phyloP scores from a whole-genome alignment of 1,140 invertebrate genomes.

The Drosophila melanogaster region DNA sequence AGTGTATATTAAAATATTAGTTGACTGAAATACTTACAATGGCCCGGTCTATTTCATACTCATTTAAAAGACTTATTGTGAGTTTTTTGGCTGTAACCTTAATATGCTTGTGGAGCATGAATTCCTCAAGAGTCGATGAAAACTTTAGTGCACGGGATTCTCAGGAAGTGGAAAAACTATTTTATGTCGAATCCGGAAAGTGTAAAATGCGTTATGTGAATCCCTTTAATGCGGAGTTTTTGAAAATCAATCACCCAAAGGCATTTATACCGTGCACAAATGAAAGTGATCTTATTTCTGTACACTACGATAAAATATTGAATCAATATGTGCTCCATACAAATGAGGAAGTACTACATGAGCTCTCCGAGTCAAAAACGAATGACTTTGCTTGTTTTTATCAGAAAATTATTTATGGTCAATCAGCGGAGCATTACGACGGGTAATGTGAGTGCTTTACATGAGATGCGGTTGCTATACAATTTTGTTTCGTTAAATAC shows the following conservation, averaged over 20 bases:
- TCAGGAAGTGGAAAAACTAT: background rate
- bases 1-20: background rate
- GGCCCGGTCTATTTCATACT: background rate
- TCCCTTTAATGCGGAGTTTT: slow-evolving; percentile 31
- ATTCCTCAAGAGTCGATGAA: background rate
- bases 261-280: slow-evolving; percentile 51
- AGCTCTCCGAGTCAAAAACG: slow-evolving; percentile 13
- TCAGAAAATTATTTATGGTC: slow-evolving; percentile 32
- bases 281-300: slow-evolving; percentile 42
- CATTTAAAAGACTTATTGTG: background rate
- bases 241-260: slow-evolving; percentile 41
- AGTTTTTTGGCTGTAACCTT: background rate
- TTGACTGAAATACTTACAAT: background rate
- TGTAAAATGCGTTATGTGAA: slow-evolving; percentile 55
- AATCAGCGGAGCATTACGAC: slow-evolving; percentile 34
- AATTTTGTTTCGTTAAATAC: background rate
- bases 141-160: background rate
- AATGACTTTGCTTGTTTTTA: slow-evolving; percentile 42
- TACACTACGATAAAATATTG: slow-evolving; percentile 14
- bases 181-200: slow-evolving; percentile 38
- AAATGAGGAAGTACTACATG: slow-evolving; percentile 25
- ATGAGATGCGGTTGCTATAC: too few species aligned
- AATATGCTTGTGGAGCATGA: background rate
- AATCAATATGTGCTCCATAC: slow-evolving; percentile 48
- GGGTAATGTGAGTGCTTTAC: slow-evolving; percentile 15